phyloP scores from a whole-genome alignment of 2,113 vertebrate species.

The Misgurnus anguillicaudatus region DNA sequence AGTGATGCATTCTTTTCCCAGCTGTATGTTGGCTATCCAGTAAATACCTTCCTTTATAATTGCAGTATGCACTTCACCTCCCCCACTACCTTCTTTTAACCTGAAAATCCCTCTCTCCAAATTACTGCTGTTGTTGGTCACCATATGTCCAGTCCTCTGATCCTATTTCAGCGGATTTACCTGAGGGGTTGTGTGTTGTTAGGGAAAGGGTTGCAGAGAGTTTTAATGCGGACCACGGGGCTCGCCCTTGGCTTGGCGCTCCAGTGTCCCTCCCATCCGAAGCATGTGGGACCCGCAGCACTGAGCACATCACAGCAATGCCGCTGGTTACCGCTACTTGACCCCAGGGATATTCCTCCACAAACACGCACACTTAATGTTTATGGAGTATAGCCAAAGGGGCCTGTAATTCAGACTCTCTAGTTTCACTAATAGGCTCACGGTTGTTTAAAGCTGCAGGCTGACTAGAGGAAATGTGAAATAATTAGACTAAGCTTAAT shows the following conservation, averaged over 20 bases:
- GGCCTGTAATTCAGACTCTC: constrained; percentile 2
- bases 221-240: no score
- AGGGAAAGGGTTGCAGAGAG: not conserved
- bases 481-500: not conserved
- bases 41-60: not conserved
- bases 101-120: constrained; percentile 45
- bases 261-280: constrained; percentile 1
- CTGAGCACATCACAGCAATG: constrained; percentile 1
- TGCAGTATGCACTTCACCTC: not conserved
- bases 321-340: constrained; percentile 28
- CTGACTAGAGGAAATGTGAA: constrained; percentile 19
- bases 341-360: not conserved
- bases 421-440: constrained; percentile 35
- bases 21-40: no score
- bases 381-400: constrained; percentile 16
- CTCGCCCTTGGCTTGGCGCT: not conserved
- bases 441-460: constrained; percentile 6
- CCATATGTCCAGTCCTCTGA: constrained; percentile 70
- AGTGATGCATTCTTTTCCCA: no score
- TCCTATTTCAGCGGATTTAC: constrained; percentile 71
- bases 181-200: constrained; percentile 44
- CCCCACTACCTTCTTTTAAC: constrained; percentile 30
- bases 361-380: not conserved
- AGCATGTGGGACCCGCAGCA: not conserved
- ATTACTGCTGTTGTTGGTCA: constrained; percentile 43